Evolutionary conservation across 2,113 vertebrate species (phyloP).

Genomic region (Cheirogaleus medius): DNA sequence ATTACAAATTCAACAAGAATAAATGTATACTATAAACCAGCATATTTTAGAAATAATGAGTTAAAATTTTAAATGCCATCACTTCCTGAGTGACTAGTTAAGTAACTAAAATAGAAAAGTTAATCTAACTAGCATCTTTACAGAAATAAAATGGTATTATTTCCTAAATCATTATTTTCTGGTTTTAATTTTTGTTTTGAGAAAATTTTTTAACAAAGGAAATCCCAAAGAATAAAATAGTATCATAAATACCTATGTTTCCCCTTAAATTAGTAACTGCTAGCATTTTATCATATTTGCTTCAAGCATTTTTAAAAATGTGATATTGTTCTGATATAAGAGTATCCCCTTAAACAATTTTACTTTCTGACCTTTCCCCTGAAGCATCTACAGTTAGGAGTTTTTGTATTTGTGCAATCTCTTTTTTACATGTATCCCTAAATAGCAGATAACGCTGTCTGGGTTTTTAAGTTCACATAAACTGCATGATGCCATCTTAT

Average conservation of each 20-base stretch:
- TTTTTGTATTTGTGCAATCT: neutral
- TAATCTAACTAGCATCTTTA: neutral
- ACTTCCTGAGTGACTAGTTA: conserved; percentile 19
- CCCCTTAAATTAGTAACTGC: neutral
- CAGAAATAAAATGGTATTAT: neutral
- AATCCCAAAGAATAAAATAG: conserved; percentile 31
- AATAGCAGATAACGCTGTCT: neutral
- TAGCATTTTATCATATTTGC: neutral
- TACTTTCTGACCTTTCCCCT: neutral
- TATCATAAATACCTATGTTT: neutral
- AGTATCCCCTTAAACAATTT: neutral
- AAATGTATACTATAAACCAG: neutral
- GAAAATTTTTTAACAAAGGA: conserved; percentile 2
- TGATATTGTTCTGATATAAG: neutral
- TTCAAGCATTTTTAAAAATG: neutral
- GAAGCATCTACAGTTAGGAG: neutral
- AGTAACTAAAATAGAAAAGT: neutral
- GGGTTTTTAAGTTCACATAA: conserved; percentile 34
- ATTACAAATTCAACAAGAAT: neutral
- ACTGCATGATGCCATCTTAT: neutral
- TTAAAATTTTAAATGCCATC: conserved; percentile 3
- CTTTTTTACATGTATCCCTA: neutral
- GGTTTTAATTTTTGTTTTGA: conserved; percentile 29
- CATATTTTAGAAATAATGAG: conserved; percentile 33
- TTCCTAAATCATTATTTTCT: conserved; percentile 1